Evolutionary conservation across 2,888 invertebrate genomes (phyloP).

Genomic region (Stenodema calcarata): DNA sequence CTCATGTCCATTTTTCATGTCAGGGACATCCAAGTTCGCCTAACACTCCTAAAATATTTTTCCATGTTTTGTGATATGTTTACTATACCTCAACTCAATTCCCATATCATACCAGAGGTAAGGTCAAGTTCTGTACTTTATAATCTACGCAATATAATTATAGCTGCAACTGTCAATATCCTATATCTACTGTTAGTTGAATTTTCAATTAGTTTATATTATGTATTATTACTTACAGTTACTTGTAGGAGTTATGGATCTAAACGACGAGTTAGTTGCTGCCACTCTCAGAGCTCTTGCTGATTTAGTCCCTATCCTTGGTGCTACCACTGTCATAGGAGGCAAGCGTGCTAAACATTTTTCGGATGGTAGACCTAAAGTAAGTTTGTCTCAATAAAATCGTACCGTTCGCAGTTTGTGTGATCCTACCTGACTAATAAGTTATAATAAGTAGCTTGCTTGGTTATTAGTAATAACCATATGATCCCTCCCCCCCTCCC

Average conservation of each 20-base stretch:
- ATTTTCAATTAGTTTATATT: no score
- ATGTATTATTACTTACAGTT: constrained; percentile 68
- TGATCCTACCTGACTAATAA: no score
- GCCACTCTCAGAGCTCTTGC: constrained; percentile 82
- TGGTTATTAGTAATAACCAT: not conserved
- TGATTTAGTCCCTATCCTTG: constrained; percentile 82
- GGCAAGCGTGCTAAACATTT: constrained; percentile 81
- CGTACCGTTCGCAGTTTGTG: no score
- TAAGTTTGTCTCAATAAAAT: not conserved
- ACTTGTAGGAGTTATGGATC: constrained; percentile 85
- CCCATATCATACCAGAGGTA: constrained; percentile 84
- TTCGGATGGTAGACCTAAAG: constrained; percentile 82
- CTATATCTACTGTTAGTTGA: no score
- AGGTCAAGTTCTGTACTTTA: not conserved
- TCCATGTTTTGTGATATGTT: constrained; percentile 77
- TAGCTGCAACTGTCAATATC: no score
- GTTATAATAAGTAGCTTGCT: no score
- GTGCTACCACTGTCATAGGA: constrained; percentile 84
- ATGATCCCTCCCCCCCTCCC: not conserved
- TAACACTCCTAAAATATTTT: constrained; percentile 80
- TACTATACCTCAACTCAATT: constrained; percentile 76
- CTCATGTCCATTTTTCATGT: constrained; percentile 82
- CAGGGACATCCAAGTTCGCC: constrained; percentile 81
- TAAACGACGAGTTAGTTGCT: constrained; percentile 81
- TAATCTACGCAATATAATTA: no score